Evolutionary conservation across 2,113 vertebrate species (phyloP).

Genomic region (Antechinus stuartii): DNA sequence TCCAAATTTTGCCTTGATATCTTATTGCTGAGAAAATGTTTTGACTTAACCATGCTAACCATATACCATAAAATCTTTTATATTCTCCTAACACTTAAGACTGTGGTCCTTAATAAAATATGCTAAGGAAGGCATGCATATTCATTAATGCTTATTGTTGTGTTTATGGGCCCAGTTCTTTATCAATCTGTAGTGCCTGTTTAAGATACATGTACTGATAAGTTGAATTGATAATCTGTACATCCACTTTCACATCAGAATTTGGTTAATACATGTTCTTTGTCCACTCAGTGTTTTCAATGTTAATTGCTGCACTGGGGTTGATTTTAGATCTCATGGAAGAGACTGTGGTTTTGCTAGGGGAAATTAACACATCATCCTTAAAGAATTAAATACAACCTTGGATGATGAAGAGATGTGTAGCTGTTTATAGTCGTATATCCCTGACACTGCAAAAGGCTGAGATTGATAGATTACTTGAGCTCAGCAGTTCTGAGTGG

Average conservation of each 20-base stretch:
- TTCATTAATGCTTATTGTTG: background rate
- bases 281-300: background rate
- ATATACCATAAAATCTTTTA: background rate
- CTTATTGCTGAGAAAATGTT: background rate
- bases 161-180: background rate
- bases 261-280: background rate
- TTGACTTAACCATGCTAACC: constrained; percentile 27
- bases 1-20: constrained; percentile 11
- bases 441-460: background rate
- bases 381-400: background rate
- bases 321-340: background rate
- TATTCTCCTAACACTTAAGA: background rate
- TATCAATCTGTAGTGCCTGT: background rate
- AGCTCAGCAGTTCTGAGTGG: background rate
- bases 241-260: background rate
- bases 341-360: background rate
- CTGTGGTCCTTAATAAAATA: background rate
- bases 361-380: background rate
- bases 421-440: background rate
- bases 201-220: background rate
- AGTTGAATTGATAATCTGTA: background rate
- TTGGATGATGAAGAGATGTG: background rate
- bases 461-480: background rate
- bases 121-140: background rate
- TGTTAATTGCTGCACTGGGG: background rate